Percentiles rank a stretch among this genome's conserved stretches.
Conservation (phyloP, 2,888 invertebrate genomes). For the Pterostichus niger region DNA sequence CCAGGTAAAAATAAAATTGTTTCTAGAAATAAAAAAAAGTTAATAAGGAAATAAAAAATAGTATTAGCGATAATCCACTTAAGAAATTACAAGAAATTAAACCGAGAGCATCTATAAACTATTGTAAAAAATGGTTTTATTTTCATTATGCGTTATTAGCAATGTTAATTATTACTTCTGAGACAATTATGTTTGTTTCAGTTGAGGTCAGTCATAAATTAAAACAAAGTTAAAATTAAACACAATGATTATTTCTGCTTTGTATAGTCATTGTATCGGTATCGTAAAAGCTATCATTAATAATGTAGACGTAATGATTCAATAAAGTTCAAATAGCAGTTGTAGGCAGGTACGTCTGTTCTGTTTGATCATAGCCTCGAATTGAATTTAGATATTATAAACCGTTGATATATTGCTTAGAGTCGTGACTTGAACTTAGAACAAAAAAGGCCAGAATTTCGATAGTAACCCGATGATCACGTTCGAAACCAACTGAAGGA, state of each 20-base stretch:
- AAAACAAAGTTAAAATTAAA: slow-evolving; percentile 31
- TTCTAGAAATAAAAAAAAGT: no score
- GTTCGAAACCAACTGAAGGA: slow-evolving; percentile 11
- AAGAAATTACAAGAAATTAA: no score
- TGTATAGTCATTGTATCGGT: slow-evolving; percentile 49
- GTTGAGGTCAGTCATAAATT: slow-evolving; percentile 7
- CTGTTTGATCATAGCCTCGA: slow-evolving; percentile 53
- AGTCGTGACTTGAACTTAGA: slow-evolving; percentile 51
- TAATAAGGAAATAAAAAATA: no score
- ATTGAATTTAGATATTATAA: slow-evolving; percentile 63
- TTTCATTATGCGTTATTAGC: no score
- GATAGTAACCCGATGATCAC: slow-evolving; percentile 46
- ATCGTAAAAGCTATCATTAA: slow-evolving; percentile 47
- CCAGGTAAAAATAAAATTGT: no score
- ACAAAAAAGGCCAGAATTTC: slow-evolving; percentile 54
- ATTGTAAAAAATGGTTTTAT: no score
- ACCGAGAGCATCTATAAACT: no score
- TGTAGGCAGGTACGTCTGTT: slow-evolving; percentile 29
- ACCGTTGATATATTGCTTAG: slow-evolving; percentile 52
- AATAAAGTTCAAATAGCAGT: slow-evolving; percentile 43
- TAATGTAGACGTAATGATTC: slow-evolving; percentile 55
- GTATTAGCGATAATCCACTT: no score
- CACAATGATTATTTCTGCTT: slow-evolving; percentile 40
- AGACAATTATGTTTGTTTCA: background rate
- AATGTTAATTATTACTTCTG: no score